These are phyloP conservation scores for Psococerastis gibbosa DNA, from an alignment of 2,888 invertebrate genomes.

Conservation along the genomic window DNA sequence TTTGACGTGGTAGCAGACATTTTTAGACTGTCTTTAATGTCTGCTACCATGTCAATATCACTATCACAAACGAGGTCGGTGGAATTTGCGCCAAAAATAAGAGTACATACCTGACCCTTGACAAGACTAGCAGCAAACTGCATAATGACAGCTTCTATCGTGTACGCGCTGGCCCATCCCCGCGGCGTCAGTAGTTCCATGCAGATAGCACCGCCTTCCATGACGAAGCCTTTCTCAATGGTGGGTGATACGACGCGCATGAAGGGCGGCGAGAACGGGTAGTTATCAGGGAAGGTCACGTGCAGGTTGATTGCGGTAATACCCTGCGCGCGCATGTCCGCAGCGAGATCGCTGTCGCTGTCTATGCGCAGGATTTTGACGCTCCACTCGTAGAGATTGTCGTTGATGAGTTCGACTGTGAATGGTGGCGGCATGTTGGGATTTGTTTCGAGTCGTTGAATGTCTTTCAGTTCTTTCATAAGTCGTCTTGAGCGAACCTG, in stretches of 20 bases:
- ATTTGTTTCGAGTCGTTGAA: slow-evolving; percentile 53
- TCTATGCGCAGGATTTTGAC: slow-evolving; percentile 64
- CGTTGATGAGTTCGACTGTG: slow-evolving; percentile 67
- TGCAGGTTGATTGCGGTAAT: slow-evolving; percentile 58
- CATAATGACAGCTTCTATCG: slow-evolving; percentile 73
- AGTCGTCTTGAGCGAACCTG: slow-evolving; percentile 54
- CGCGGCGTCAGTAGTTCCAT: slow-evolving; percentile 74
- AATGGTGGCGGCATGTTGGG: slow-evolving; percentile 35
- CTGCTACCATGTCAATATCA: no score
- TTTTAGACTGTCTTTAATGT: no score
- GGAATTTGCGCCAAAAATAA: no score
- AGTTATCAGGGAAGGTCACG: slow-evolving; percentile 69
- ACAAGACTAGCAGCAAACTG: slow-evolving; percentile 77
- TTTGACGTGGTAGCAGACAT: no score
- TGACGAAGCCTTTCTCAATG: slow-evolving; percentile 70
- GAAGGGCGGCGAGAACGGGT: slow-evolving; percentile 77
- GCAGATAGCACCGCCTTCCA: slow-evolving; percentile 81
- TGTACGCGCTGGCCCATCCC: slow-evolving; percentile 77
- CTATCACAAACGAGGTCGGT: no score
- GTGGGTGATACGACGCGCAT: slow-evolving; percentile 45
- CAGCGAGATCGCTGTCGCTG: slow-evolving; percentile 64
- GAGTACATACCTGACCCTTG: slow-evolving; percentile 44
- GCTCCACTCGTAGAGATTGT: slow-evolving; percentile 77
- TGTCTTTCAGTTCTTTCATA: slow-evolving; percentile 71
- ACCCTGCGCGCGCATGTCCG: slow-evolving; percentile 58